Evolutionary conservation across 1,140 invertebrate genomes (phyloP).

Genomic region (Glomeris maerens): DNA sequence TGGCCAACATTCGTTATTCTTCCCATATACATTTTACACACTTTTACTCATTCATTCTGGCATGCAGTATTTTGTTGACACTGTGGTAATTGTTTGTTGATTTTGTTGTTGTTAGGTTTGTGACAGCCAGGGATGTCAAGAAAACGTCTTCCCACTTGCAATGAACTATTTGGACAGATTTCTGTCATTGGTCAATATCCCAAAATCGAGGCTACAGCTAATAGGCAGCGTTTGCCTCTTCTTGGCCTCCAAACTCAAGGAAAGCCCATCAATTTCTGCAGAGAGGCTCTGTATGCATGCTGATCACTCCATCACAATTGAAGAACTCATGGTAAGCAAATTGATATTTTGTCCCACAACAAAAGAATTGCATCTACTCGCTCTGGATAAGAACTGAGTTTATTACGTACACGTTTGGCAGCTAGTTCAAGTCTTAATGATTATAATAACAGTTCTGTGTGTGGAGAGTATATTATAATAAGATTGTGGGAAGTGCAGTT

Average conservation of each 20-base stretch:
- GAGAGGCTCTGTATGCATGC: constrained; percentile 77
- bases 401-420: too few species aligned
- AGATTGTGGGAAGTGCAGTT: too few species aligned
- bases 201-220: constrained; percentile 71
- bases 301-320: constrained; percentile 69
- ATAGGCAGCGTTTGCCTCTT: constrained; percentile 76
- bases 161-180: constrained; percentile 88
- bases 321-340: constrained; percentile 68
- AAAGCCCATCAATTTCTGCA: constrained; percentile 60
- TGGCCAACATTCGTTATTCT: constrained; percentile 4
- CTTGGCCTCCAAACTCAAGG: constrained; percentile 76
- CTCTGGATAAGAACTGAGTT: too few species aligned
- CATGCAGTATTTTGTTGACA: not conserved
- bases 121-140: constrained; percentile 76
- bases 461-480: too few species aligned
- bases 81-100: not conserved
- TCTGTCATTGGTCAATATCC: constrained; percentile 52
- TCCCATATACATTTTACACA: too few species aligned
- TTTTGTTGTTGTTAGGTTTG: constrained; percentile 46
- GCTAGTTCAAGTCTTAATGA: too few species aligned
- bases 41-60: not conserved
- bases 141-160: constrained; percentile 77
- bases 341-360: too few species aligned
- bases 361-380: too few species aligned
- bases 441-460: too few species aligned